Evolutionary conservation across 2,888 invertebrate genomes (phyloP), one percentile per base, ranked within the genome.

Genomic region (Auanema freiburgensis): DNA sequence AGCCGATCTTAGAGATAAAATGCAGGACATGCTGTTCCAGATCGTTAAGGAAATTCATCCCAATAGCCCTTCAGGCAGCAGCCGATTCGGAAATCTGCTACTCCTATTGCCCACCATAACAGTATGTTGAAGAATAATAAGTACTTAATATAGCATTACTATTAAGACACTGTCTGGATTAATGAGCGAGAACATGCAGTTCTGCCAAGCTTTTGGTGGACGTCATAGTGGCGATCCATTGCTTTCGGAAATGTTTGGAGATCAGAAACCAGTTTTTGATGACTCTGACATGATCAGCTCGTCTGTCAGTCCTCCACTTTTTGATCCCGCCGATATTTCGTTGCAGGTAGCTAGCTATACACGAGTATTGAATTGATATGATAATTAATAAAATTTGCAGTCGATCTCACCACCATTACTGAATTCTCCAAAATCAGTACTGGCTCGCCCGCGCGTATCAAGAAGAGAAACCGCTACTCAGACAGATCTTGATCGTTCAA

Each of bases 21-120:
- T 81, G 18, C 82, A 82, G 60, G 82, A 82, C 57, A 77, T 81
- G 77, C 71, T 82, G n/a, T 82, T 79, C 77, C 81, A 83, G 55
- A 74, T 82, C n/a, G 78, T 83, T 49, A 79, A 79, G 49, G 82
- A 82, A 59, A 62, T 80, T 4, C 76, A 81, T 65, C 80, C 78
- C 8, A 66, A 69, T 25, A 33, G 33, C 33, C 71, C 73, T 59
- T 79, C 78, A 14, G 77, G 82, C 8, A 79, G 80, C 49, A 73
- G 76, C 43, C 73, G 82, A 23, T 82, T 82, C 57, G 82, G 82
- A 21, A 82, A 82, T 56, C 57, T 82, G 14, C 71, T 82, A 18
- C 68, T 82, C 24, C 70, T 82, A 8, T 66, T 82, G 25, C 82
- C 82, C 23, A 81, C 82, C 4, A 81, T 82, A 51, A 74, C 82